Percentiles rank a stretch among this genome's conserved stretches.
phyloP scores from a whole-genome alignment of 1,140 invertebrate genomes.

The Pantala flavescens region DNA sequence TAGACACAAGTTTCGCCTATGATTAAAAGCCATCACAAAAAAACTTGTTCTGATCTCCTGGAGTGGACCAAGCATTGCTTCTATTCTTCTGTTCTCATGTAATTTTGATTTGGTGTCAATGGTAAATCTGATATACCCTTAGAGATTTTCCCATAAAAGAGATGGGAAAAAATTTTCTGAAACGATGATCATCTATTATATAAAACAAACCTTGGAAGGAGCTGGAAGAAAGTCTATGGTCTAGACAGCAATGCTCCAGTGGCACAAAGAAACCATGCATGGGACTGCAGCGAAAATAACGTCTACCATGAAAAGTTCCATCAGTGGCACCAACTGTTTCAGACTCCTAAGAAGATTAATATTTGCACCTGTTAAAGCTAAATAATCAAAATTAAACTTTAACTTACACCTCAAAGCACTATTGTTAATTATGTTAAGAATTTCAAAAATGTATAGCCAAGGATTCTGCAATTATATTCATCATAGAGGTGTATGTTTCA shows the following conservation, averaged over 20 bases:
- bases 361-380: conserved; percentile 33
- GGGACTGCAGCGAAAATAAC: conserved; percentile 59
- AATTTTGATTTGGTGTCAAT: too few species aligned
- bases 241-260: conserved; percentile 59
- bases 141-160: too few species aligned
- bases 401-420: conserved; percentile 17
- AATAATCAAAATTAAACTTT: conserved; percentile 24
- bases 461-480: conserved; percentile 14
- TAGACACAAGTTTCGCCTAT: too few species aligned
- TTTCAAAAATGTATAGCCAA: conserved; percentile 33
- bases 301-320: conserved; percentile 58
- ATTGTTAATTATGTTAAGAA: conserved; percentile 25
- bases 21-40: too few species aligned
- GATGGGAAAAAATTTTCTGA: too few species aligned
- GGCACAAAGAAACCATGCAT: conserved; percentile 67
- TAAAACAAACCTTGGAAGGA: conserved; percentile 22
- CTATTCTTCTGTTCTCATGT: too few species aligned
- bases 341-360: conserved; percentile 57
- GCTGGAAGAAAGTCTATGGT: conserved; percentile 51
- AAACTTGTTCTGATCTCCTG: too few species aligned
- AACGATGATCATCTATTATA: too few species aligned
- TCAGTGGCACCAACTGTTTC: conserved; percentile 59
- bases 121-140: too few species aligned
- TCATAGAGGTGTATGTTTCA: too few species aligned
- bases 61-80: too few species aligned